Percentiles rank a stretch among this genome's conserved stretches.
Conservation (phyloP, 2,113 vertebrate genomes). For the Ophthalmolycus amberensis region DNA sequence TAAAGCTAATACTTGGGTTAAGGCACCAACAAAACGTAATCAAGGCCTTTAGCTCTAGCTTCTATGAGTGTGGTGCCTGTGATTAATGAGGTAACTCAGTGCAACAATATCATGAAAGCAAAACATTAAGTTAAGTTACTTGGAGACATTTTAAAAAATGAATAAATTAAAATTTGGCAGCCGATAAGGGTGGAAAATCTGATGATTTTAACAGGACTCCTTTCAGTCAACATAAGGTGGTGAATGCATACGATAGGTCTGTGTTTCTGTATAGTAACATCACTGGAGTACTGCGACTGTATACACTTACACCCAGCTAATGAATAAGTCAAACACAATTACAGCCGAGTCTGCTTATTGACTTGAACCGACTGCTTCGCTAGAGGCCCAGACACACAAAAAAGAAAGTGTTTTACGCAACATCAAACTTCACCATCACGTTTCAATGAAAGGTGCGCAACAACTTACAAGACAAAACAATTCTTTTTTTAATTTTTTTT, state of each 20-base stretch:
- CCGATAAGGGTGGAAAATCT: background rate
- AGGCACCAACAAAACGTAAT: slow-evolving; percentile 79
- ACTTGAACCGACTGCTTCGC: slow-evolving; percentile 22
- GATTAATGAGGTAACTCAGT: slow-evolving; percentile 61
- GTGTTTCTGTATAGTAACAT: slow-evolving; percentile 44
- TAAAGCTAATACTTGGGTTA: slow-evolving; percentile 71
- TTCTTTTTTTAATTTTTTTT: slow-evolving; percentile 11
- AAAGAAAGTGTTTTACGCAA: slow-evolving; percentile 31
- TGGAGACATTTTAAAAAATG: background rate
- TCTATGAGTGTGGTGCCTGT: slow-evolving; percentile 40
- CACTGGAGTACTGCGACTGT: slow-evolving; percentile 47
- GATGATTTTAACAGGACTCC: slow-evolving; percentile 12
- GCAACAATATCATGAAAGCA: slow-evolving; percentile 16
- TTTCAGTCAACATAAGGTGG: slow-evolving; percentile 40
- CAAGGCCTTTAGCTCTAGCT: slow-evolving; percentile 38
- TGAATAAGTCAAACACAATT: slow-evolving; percentile 57
- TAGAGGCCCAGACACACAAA: slow-evolving; percentile 25
- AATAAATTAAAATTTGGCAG: background rate
- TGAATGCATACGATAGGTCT: slow-evolving; percentile 38
- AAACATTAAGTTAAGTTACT: slow-evolving; percentile 2
- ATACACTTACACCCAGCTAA: slow-evolving; percentile 68
- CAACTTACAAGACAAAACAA: slow-evolving; percentile 32
- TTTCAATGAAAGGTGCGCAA: slow-evolving; percentile 50
- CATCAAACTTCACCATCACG: slow-evolving; percentile 51
- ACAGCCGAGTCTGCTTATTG: slow-evolving; percentile 43